A percentile compares a stretch with the other conserved stretches of the same genome.
Conservation (phyloP, 2,113 vertebrate species). For the Dasypus novemcinctus region DNA sequence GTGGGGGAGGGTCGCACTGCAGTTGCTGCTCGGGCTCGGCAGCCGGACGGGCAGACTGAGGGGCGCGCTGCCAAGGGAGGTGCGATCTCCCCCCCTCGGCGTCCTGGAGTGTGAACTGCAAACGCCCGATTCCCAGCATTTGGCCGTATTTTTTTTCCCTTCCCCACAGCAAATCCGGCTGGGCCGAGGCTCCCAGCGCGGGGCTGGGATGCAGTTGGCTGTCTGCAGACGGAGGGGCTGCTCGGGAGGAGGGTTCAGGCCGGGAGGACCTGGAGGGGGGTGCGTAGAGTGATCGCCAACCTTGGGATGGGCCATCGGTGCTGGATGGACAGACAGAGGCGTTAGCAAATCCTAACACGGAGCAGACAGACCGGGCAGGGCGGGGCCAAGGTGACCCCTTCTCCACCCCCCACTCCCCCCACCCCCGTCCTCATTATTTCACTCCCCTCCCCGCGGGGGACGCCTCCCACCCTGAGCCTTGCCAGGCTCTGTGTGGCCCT, state of each 20-base stretch:
- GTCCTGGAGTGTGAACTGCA: constrained; percentile 70
- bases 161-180: constrained; percentile 38
- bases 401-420: neutral
- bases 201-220: constrained; percentile 22
- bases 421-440: accelerated
- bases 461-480: neutral
- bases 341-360: accelerated
- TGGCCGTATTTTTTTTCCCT: constrained; percentile 54
- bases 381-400: too few species aligned
- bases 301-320: neutral
- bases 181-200: neutral
- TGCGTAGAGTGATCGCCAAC: accelerated
- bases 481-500: neutral
- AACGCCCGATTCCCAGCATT: constrained; percentile 55
- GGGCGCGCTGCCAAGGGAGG: constrained; percentile 71
- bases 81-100: constrained; percentile 63
- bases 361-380: neutral
- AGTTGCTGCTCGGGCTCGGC: neutral
- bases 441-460: too few species aligned
- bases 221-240: neutral
- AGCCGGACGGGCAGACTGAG: constrained; percentile 72
- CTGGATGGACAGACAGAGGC: neutral
- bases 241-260: neutral
- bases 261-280: neutral
- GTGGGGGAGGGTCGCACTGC: neutral